These are phyloP conservation scores for Noctua fimbriata DNA, from an alignment of 2,888 invertebrate genomes.

Conservation along the genomic window DNA sequence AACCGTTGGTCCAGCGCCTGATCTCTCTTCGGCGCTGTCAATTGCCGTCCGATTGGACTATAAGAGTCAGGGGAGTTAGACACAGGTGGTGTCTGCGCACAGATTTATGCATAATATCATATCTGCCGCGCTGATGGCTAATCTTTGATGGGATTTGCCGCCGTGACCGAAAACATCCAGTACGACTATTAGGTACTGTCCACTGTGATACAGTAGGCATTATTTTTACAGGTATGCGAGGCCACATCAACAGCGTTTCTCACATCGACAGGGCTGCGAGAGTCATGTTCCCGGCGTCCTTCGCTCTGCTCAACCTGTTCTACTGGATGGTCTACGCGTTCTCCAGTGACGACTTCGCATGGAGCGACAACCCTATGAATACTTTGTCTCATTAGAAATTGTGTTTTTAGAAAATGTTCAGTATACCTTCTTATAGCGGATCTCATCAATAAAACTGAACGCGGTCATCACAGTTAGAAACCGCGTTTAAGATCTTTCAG, in stretches of 20 bases:
- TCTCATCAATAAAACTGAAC: neutral
- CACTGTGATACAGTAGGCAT: neutral
- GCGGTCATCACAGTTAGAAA: neutral
- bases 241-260: slow-evolving; percentile 96
- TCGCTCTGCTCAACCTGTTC: slow-evolving; percentile 95
- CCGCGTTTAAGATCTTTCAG: neutral
- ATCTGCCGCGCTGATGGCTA: neutral
- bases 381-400: slow-evolving; percentile 85
- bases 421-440: neutral
- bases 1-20: too few species aligned
- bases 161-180: neutral
- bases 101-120: neutral
- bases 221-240: slow-evolving; percentile 82
- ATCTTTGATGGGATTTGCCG: neutral
- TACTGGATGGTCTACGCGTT: slow-evolving; percentile 97
- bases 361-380: slow-evolving; percentile 92
- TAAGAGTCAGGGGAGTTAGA: too few species aligned
- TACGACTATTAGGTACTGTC: neutral
- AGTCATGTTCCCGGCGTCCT: slow-evolving; percentile 95
- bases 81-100: too few species aligned
- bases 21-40: too few species aligned
- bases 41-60: too few species aligned
- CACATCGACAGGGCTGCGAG: slow-evolving; percentile 95
- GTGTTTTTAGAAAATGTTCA: neutral
- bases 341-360: slow-evolving; percentile 94